Evolutionary conservation across 2,888 invertebrate genomes (phyloP).

Genomic region (Urechis unicinctus): DNA sequence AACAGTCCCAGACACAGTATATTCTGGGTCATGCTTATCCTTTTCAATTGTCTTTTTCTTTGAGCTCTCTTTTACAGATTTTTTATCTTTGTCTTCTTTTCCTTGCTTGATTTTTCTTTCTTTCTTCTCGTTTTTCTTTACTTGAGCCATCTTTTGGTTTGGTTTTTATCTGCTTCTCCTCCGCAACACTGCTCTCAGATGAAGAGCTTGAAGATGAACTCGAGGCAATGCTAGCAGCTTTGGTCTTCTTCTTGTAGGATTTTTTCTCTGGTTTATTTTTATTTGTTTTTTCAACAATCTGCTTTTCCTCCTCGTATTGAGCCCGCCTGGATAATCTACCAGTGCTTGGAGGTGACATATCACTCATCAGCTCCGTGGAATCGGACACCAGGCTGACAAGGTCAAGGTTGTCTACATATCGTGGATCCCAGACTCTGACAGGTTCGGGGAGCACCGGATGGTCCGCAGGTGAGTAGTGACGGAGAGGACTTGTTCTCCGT

Average conservation of each 20-base stretch:
- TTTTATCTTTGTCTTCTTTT: background rate
- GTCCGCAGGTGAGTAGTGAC: no score
- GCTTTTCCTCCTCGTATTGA: background rate
- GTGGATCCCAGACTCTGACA: no score
- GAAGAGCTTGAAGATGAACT: background rate
- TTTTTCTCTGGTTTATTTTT: background rate
- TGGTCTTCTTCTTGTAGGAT: background rate
- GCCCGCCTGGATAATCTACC: no score
- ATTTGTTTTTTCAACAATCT: background rate
- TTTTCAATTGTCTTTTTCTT: background rate
- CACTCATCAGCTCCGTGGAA: background rate
- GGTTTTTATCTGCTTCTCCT: background rate
- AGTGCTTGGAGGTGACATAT: no score
- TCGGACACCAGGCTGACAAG: background rate
- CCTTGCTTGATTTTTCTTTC: background rate
- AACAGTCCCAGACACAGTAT: no score
- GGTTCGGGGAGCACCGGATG: no score
- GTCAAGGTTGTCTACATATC: no score
- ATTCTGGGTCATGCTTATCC: slow-evolving; percentile 3
- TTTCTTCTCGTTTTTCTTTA: slow-evolving; percentile 1
- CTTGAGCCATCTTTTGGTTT: background rate
- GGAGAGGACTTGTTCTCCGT: no score
- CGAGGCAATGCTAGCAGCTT: background rate
- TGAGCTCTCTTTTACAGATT: background rate
- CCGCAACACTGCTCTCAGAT: background rate